Percentiles rank a stretch among this genome's conserved stretches.
Evolutionary conservation across 2,797 vertebrate genomes (phyloP).

Genomic region (Adelosebastes latens): DNA sequence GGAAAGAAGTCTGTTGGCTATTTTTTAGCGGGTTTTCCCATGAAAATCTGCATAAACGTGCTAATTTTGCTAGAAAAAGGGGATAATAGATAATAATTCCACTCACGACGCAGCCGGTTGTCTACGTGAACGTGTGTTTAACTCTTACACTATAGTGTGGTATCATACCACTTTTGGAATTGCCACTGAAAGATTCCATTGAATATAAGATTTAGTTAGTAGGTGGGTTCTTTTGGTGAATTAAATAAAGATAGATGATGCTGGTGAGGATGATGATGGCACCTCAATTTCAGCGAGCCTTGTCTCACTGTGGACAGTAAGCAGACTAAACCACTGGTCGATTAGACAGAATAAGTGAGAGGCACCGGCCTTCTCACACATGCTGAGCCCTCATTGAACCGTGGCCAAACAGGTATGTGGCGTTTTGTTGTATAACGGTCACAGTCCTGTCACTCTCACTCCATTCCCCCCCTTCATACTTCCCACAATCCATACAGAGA

Average conservation of each 20-base stretch:
- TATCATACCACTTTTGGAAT: background rate
- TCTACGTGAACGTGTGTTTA: background rate
- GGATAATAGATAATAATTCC: background rate
- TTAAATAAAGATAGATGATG: background rate
- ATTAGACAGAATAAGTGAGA: background rate
- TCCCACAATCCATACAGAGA: background rate
- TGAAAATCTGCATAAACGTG: no score
- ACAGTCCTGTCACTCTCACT: slow-evolving; percentile 23
- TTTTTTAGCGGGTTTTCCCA: no score
- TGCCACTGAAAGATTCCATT: background rate
- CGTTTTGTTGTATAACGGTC: slow-evolving; percentile 14
- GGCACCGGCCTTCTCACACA: slow-evolving; percentile 37
- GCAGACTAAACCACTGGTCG: background rate
- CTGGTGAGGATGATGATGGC: background rate
- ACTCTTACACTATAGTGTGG: background rate
- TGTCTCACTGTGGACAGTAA: background rate
- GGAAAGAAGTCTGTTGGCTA: no score
- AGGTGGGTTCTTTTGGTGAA: background rate
- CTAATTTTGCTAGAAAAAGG: no score
- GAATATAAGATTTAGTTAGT: background rate
- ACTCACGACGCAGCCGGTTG: background rate
- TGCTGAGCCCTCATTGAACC: slow-evolving; percentile 58
- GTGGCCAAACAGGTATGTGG: slow-evolving; percentile 57
- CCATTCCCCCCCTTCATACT: background rate
- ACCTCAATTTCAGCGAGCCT: background rate